Base-by-base conservation (phyloP, 2,797 vertebrate genomes). In the Tachyglossus aculeatus region DNA sequence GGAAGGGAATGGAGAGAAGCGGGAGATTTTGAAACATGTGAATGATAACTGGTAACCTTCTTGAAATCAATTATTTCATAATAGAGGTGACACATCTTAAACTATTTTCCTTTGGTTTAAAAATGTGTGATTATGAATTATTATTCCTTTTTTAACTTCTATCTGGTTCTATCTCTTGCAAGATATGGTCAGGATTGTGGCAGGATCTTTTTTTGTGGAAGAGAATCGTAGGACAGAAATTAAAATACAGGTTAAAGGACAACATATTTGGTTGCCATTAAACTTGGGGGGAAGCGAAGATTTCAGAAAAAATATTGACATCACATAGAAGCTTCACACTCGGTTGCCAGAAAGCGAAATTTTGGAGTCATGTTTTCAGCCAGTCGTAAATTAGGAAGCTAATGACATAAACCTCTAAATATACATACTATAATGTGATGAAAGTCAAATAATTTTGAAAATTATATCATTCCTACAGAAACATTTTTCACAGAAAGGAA, bases 41-140 rank as follows among this genome's bases (percentile, higher is more conserved):
- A 83, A 78, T 73, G 48, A 58, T 82, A 85, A 82, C 52, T 77
- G 40, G 74, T 38, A 67, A 67, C 76, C 10, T 64, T 82, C 58
- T 78, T 73, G 48, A 64, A 77, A 73, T 66, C 72, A 47, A 66
- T 63, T 76, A 72, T 61, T 25, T 14, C 45, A 71, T 72, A 78
- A 77, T 56, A 44, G 51, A 80, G 18, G 25, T 33, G 36, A 45
- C 68, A 77, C 65, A n/a, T 45, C 5, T n/a, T 80, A 59, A 44
- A 74, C 36, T 36, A 41, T 74, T 59, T 53, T 2, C 10, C 27
- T 4, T 32, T 5, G 66, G 21, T 4, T 56, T 85, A 81, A 62
- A 40, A 51, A 58, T 25, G 5, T 21, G 71, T 24, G 18, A 3
- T 65, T 47, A 78, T 69, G 21, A 80, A 37, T 43, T 6, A 43